These are phyloP conservation scores for Limnothrissa miodon DNA, from an alignment of 2,113 vertebrate genomes.

Conservation along the genomic window DNA sequence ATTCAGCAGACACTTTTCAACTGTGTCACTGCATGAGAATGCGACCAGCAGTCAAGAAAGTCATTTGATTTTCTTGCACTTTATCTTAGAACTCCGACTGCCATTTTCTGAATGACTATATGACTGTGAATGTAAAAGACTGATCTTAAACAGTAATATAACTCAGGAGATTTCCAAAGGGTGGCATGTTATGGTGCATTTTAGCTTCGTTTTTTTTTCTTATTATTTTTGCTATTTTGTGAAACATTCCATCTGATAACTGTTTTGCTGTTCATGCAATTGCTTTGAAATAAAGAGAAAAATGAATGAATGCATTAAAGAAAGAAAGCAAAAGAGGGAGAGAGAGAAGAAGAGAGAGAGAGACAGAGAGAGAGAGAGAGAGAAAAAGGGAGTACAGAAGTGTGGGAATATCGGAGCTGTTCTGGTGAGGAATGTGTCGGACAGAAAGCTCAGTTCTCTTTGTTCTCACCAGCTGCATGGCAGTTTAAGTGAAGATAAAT, in stretches of 20 bases:
- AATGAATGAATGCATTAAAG: neutral
- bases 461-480: conserved; percentile 54
- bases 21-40: neutral
- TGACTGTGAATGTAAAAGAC: neutral
- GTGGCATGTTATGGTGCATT: neutral
- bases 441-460: conserved; percentile 47
- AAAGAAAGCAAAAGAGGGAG: neutral
- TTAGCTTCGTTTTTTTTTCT: neutral
- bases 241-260: neutral
- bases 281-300: neutral
- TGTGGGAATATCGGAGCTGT: conserved; percentile 5
- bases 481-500: conserved; percentile 48
- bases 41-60: neutral
- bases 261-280: conserved; percentile 6
- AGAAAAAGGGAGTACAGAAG: neutral
- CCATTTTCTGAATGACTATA: neutral
- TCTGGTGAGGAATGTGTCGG: conserved; percentile 39
- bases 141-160: neutral
- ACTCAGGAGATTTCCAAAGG: neutral
- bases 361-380: neutral
- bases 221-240: neutral
- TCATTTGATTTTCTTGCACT: neutral
- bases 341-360: neutral
- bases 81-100: neutral
- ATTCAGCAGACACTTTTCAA: conserved; percentile 21